Conservation (phyloP, 2,797 vertebrate genomes). For the Limnodromus scolopaceus region DNA sequence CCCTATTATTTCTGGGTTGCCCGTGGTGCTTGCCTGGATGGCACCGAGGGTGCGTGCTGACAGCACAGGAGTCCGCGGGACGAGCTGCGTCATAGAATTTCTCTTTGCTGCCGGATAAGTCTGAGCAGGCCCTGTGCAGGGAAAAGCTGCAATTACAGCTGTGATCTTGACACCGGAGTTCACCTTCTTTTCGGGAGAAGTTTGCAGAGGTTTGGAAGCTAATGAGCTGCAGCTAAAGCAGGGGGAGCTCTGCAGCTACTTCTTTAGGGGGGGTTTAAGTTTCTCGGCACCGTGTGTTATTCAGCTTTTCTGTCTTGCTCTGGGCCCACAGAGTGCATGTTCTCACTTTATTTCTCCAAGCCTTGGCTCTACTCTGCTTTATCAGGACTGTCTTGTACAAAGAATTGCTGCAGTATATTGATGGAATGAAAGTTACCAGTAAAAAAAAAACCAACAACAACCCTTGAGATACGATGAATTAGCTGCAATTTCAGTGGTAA, state of each 20-base stretch:
- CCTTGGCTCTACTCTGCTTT: constrained; percentile 19
- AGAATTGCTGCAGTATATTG: constrained; percentile 35
- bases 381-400: not conserved
- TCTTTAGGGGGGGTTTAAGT: constrained; percentile 27
- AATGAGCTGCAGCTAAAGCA: constrained; percentile 68
- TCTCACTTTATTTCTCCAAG: constrained; percentile 48
- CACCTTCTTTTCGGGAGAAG: constrained; percentile 54
- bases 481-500: constrained; percentile 65
- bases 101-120: constrained; percentile 26
- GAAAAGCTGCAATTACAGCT: constrained; percentile 57
- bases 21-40: not conserved
- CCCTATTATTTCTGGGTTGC: constrained; percentile 1
- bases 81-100: not conserved
- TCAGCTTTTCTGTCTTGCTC: constrained; percentile 36
- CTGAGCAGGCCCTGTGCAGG: constrained; percentile 15
- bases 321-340: not conserved
- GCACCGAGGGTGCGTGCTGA: not conserved
- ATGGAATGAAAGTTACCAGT: constrained; percentile 33
- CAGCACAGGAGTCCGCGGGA: not conserved
- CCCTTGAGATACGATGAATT: constrained; percentile 66
- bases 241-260: constrained; percentile 63
- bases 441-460: fast-evolving
- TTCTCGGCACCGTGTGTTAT: not conserved
- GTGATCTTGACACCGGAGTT: constrained; percentile 60
- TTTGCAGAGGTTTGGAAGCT: constrained; percentile 63